Evolutionary conservation across 2,888 invertebrate species (phyloP).

Genomic region (Melitaea athalia): DNA sequence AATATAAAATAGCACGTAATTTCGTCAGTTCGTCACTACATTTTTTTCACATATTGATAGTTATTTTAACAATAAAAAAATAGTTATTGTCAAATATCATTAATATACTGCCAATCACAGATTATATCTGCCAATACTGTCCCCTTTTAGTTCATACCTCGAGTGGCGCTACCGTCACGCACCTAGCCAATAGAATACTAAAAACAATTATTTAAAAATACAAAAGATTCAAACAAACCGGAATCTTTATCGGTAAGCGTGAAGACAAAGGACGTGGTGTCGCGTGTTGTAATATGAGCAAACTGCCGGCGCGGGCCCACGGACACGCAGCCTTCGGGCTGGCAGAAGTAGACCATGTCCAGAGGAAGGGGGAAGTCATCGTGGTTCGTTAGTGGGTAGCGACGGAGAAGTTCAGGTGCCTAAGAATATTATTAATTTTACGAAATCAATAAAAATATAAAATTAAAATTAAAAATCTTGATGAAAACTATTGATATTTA

Average conservation of each 20-base stretch:
- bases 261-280: slow-evolving; percentile 98
- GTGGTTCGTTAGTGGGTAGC: slow-evolving; percentile 98
- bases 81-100: too few species aligned
- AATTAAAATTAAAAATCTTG: too few species aligned
- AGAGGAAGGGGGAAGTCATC: slow-evolving; percentile 98
- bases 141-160: too few species aligned
- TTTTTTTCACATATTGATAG: too few species aligned
- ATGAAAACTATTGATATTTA: background rate
- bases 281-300: slow-evolving; percentile 84
- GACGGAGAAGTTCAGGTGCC: slow-evolving; percentile 95
- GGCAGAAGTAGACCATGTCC: slow-evolving; percentile 99
- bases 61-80: too few species aligned
- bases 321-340: slow-evolving; percentile 98
- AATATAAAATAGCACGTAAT: too few species aligned
- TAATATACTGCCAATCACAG: too few species aligned
- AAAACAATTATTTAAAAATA: background rate
- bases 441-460: background rate
- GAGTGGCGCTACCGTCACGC: too few species aligned
- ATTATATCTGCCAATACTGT: too few species aligned
- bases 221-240: slow-evolving; percentile 76
- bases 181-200: too few species aligned
- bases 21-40: too few species aligned
- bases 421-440: slow-evolving; percentile 56
- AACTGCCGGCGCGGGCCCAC: slow-evolving; percentile 90
- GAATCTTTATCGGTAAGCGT: slow-evolving; percentile 99